Percentiles rank a stretch among this genome's conserved stretches.
Conservation (phyloP, 1,140 invertebrate genomes). For the Micrasema longulum region DNA sequence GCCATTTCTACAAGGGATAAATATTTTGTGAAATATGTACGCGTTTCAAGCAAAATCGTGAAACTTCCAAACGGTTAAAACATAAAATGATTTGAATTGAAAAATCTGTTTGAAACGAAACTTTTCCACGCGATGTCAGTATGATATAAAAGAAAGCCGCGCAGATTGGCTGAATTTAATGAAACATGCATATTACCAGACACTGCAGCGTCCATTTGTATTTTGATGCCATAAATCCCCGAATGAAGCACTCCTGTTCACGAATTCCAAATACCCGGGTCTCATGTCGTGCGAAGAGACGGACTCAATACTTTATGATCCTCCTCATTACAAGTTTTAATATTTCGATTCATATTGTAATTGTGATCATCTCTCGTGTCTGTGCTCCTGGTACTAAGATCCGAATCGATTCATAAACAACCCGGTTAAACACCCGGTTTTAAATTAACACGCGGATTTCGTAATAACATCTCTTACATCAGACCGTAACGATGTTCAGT, state of each 20-base stretch:
- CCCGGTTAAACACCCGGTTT: slow-evolving; percentile 36
- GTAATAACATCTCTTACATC: slow-evolving; percentile 35
- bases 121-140: too few species aligned
- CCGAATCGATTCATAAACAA: slow-evolving; percentile 46
- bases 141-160: not conserved
- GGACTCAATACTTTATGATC: slow-evolving; percentile 43
- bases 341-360: slow-evolving; percentile 53
- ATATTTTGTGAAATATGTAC: slow-evolving; percentile 7
- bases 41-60: too few species aligned
- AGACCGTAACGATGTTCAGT: slow-evolving; percentile 36
- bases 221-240: slow-evolving; percentile 30
- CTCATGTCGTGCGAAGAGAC: slow-evolving; percentile 19
- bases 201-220: not conserved
- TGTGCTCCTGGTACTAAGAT: slow-evolving; percentile 36
- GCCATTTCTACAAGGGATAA: not conserved
- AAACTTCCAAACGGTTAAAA: too few species aligned
- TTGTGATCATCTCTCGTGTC: slow-evolving; percentile 36
- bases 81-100: too few species aligned
- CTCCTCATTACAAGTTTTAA: slow-evolving; percentile 52
- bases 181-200: slow-evolving; percentile 3
- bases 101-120: too few species aligned
- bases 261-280: slow-evolving; percentile 41
- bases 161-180: not conserved
- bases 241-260: slow-evolving; percentile 49
- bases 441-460: slow-evolving; percentile 41